These are phyloP conservation scores for Netelia fuscicornis DNA, from an alignment of 2,888 invertebrate species.

Conservation along the genomic window DNA sequence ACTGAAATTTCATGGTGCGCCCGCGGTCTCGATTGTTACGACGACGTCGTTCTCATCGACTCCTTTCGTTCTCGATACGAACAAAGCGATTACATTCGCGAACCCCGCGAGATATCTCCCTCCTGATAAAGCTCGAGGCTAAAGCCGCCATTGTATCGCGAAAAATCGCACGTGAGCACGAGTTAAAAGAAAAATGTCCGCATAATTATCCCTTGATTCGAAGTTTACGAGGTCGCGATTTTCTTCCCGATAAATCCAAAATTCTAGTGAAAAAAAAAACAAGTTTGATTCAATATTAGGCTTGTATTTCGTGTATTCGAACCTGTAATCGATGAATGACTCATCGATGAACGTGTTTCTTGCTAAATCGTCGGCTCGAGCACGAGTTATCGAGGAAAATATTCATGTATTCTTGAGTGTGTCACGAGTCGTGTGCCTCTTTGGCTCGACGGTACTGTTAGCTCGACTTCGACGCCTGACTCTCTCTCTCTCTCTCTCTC, in stretches of 20 bases:
- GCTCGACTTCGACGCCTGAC: conserved; percentile 50
- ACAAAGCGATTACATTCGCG: neutral
- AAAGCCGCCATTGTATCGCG: neutral
- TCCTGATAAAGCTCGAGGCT: neutral
- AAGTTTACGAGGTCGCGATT: too few species aligned
- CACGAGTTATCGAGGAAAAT: neutral
- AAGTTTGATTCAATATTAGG: too few species aligned
- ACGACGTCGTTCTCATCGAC: conserved; percentile 43
- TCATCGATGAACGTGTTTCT: neutral
- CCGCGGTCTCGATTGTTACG: conserved; percentile 47
- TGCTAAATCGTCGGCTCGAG: neutral
- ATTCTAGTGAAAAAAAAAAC: too few species aligned
- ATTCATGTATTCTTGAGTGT: neutral
- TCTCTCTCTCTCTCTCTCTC: conserved; percentile 27
- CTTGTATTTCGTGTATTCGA: too few species aligned
- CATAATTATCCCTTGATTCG: neutral
- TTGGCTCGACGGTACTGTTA: conserved; percentile 33
- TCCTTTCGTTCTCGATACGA: conserved; percentile 31
- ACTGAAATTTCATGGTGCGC: conserved; percentile 64
- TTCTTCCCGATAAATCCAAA: too few species aligned
- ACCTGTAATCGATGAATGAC: neutral
- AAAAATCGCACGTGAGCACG: neutral
- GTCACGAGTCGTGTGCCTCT: conserved; percentile 34
- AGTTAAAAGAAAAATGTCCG: neutral
- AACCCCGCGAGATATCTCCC: neutral